A percentile compares a stretch with the other conserved stretches of the same genome.
Conservation (phyloP, 2,888 invertebrate genomes). For the Vesta saturnalis region DNA sequence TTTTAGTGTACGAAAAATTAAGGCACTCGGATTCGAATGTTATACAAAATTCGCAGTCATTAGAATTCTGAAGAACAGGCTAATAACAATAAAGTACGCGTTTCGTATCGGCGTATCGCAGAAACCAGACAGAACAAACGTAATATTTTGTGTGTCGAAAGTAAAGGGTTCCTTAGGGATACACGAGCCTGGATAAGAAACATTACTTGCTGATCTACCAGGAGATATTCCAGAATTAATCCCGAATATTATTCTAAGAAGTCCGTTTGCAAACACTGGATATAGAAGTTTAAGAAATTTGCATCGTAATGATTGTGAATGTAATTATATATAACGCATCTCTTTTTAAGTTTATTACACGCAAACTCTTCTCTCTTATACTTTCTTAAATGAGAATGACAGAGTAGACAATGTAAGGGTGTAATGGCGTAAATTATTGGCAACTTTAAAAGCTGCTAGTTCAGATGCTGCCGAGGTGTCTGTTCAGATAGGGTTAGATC, state of each 20-base stretch:
- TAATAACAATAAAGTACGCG: constrained; percentile 41
- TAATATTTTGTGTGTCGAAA: constrained; percentile 58
- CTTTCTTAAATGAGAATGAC: constrained; percentile 25
- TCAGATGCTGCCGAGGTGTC: constrained; percentile 55
- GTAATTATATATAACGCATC: constrained; percentile 57
- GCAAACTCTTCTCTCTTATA: constrained; percentile 45
- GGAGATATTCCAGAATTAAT: constrained; percentile 61
- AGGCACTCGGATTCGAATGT: constrained; percentile 10
- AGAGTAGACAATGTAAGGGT: constrained; percentile 26
- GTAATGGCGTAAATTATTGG: constrained; percentile 30
- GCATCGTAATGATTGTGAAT: constrained; percentile 60
- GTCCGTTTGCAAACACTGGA: constrained; percentile 58
- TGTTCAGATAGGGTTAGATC: constrained; percentile 54
- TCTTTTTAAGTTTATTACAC: constrained; percentile 38
- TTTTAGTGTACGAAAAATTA: not conserved
- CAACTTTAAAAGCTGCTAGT: constrained; percentile 42
- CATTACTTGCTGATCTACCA: constrained; percentile 59
- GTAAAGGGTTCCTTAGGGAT: constrained; percentile 56
- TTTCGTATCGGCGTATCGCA: constrained; percentile 41
- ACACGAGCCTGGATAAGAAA: constrained; percentile 54
- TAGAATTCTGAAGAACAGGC: constrained; percentile 38
- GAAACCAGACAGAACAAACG: constrained; percentile 51
- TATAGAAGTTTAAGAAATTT: constrained; percentile 61
- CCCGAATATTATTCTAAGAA: constrained; percentile 61
- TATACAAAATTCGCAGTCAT: constrained; percentile 32